Conservation (phyloP, 2,888 invertebrate species). For the Pollenia amentaria region DNA sequence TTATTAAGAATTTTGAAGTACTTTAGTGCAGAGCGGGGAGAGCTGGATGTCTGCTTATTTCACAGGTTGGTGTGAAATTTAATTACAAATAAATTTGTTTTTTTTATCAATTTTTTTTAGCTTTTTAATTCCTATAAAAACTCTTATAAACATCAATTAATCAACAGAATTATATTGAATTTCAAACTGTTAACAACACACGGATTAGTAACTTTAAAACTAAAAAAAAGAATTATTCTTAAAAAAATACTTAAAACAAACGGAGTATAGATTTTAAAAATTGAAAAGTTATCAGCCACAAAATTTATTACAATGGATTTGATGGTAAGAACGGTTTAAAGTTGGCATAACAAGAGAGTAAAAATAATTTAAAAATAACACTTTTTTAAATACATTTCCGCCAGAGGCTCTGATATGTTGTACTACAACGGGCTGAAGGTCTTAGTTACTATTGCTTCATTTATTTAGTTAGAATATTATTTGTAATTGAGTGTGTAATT, state of each 20-base stretch:
- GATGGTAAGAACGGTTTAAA: conserved; percentile 32
- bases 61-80: conserved; percentile 64
- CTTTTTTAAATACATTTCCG: background rate
- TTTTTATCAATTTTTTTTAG: conserved; percentile 10
- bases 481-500: no score
- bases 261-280: background rate
- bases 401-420: no score
- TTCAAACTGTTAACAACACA: conserved; percentile 32
- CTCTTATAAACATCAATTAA: conserved; percentile 29
- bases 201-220: conserved; percentile 25
- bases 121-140: conserved; percentile 56
- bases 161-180: conserved; percentile 49
- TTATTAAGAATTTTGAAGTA: background rate
- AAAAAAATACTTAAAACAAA: background rate
- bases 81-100: conserved; percentile 19
- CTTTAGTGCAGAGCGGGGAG: background rate
- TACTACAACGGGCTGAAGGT: no score
- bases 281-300: background rate
- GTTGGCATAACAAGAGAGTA: background rate
- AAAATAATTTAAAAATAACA: background rate
- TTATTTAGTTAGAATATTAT: no score
- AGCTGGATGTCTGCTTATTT: conserved; percentile 18
- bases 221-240: background rate
- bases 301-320: conserved; percentile 34
- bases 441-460: no score